Conservation (phyloP, 2,797 vertebrate genomes). For the Pristis pectinata region DNA sequence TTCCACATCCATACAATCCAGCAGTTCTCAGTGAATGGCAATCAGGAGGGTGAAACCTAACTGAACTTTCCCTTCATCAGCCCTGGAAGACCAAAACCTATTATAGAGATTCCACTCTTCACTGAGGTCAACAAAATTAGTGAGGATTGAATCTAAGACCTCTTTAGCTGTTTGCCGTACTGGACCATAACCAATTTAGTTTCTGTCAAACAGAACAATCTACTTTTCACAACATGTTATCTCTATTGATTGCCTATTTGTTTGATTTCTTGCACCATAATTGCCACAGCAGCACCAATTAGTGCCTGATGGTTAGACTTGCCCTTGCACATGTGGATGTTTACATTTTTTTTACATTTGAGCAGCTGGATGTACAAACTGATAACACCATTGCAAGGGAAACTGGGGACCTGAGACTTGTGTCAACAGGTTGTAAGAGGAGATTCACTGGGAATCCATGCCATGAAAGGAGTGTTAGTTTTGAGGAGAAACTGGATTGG, state of each 20-base stretch:
- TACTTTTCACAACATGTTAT: neutral
- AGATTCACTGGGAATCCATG: too few relatives aligned
- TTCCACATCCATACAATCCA: neutral
- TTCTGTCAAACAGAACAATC: neutral
- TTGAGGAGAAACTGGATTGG: too few relatives aligned
- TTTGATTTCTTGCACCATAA: too few relatives aligned
- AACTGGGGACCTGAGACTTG: too few relatives aligned
- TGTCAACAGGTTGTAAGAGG: too few relatives aligned
- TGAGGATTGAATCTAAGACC: neutral
- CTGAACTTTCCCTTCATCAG: neutral
- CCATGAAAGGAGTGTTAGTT: too few relatives aligned
- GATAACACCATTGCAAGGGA: too few relatives aligned
- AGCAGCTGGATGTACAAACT: too few relatives aligned
- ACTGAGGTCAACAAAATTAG: neutral
- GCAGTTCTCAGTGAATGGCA: neutral
- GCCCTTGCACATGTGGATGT: too few relatives aligned
- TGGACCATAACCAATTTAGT: neutral
- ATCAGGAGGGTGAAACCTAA: neutral
- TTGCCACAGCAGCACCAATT: too few relatives aligned
- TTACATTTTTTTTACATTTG: too few relatives aligned
- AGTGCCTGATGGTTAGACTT: too few relatives aligned
- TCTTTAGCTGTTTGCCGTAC: neutral
- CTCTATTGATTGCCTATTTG: neutral
- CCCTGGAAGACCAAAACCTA: neutral
- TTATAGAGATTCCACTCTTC: neutral